phyloP scores from a whole-genome alignment of 1,140 invertebrate genomes.

The Battus philenor region DNA sequence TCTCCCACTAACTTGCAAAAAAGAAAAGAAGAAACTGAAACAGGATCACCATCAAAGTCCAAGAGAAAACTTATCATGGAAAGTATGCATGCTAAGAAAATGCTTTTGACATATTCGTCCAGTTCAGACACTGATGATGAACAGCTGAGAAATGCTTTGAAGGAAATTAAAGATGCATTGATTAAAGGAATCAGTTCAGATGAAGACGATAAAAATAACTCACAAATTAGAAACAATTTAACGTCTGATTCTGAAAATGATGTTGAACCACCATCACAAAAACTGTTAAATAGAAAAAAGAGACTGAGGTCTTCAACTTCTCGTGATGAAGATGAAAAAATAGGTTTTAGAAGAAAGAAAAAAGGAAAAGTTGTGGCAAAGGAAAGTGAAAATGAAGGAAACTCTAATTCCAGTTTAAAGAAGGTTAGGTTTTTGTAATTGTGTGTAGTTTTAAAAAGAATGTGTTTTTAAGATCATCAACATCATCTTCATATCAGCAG shows the following conservation, averaged over 20 bases:
- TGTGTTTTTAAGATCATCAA: too few relatives aligned
- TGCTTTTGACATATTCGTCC: constrained; percentile 49
- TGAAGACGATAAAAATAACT: constrained; percentile 23
- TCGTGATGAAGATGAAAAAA: constrained; percentile 11
- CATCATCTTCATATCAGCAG: too few relatives aligned
- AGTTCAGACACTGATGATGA: constrained; percentile 64
- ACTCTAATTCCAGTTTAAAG: constrained; percentile 30
- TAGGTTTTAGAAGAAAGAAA: constrained; percentile 16
- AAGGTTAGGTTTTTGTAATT: constrained; percentile 34
- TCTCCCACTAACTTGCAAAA: constrained; percentile 20
- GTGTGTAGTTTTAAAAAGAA: too few relatives aligned
- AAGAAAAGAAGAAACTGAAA: constrained; percentile 25
- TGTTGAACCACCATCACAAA: background rate
- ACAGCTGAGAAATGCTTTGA: constrained; percentile 33
- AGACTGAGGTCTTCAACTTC: constrained; percentile 11
- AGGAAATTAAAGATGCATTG: constrained; percentile 41
- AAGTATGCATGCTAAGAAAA: constrained; percentile 56
- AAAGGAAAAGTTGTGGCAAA: constrained; percentile 7
- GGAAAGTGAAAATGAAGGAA: constrained; percentile 17
- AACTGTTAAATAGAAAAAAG: background rate
- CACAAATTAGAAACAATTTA: constrained; percentile 6
- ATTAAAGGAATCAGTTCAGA: constrained; percentile 29
- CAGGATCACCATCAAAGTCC: constrained; percentile 26
- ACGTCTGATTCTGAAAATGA: constrained; percentile 14
- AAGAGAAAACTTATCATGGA: constrained; percentile 50